A percentile compares a stretch with the other conserved stretches of the same genome.
These are phyloP conservation scores for Lerista edwardsae DNA, from an alignment of 2,797 vertebrate genomes.

Conservation along the genomic window DNA sequence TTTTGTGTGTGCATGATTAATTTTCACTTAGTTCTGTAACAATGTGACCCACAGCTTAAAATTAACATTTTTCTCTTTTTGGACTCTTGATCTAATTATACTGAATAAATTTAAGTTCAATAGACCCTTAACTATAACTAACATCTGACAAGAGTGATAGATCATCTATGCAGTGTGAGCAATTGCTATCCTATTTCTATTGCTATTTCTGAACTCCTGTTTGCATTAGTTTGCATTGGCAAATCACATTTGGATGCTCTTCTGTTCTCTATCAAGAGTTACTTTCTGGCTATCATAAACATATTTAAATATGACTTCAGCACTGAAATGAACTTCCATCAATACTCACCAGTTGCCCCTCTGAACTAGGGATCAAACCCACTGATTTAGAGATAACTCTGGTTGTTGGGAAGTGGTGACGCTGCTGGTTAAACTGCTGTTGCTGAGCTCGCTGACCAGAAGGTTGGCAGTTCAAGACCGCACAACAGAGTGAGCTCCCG, in stretches of 20 bases:
- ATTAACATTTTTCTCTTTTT: background rate
- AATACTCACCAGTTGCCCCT: background rate
- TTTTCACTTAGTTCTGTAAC: conserved; percentile 38
- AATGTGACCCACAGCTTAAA: background rate
- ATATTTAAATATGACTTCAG: background rate
- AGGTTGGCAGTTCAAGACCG: too few species aligned
- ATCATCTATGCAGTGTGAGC: background rate
- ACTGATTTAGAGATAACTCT: background rate
- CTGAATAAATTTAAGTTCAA: background rate
- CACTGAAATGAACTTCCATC: background rate
- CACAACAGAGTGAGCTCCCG: too few species aligned
- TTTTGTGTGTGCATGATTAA: background rate
- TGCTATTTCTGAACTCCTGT: too few species aligned
- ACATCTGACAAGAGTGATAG: background rate
- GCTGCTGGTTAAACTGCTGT: too few species aligned
- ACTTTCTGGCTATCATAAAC: background rate
- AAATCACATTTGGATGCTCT: background rate
- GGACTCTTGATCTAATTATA: background rate
- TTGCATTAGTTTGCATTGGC: background rate
- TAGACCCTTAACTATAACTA: background rate
- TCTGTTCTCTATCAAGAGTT: background rate
- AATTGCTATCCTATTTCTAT: too few species aligned
- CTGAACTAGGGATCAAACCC: background rate
- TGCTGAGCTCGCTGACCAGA: too few species aligned
- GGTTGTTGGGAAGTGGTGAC: too few species aligned